Percentiles rank a stretch among this genome's conserved stretches.
Conservation (phyloP, 2,113 vertebrate genomes). For the Sardina pilchardus region DNA sequence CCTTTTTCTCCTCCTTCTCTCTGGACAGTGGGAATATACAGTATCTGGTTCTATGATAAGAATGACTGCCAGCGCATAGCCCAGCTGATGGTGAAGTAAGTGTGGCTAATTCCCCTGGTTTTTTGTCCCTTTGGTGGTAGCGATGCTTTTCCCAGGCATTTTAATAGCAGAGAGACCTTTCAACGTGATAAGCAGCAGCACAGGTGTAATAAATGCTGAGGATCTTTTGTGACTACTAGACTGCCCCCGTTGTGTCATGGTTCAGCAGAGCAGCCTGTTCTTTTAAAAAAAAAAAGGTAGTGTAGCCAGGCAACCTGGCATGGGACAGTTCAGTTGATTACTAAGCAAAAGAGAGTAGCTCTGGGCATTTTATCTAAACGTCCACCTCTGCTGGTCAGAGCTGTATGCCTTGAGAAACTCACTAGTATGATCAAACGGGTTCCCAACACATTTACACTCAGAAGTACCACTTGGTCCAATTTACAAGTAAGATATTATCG, state of each 20-base stretch:
- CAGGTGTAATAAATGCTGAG: not conserved
- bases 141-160: not conserved
- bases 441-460: too few species aligned
- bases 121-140: not conserved
- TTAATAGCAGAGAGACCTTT: not conserved
- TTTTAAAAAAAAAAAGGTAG: not conserved
- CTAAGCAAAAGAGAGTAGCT: not conserved
- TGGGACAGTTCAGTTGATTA: not conserved
- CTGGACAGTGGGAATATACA: constrained; percentile 90
- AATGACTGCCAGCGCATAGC: constrained; percentile 95
- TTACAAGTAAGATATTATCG: not conserved
- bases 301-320: not conserved
- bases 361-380: not conserved
- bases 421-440: not conserved
- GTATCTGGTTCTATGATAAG: constrained; percentile 99
- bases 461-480: too few species aligned
- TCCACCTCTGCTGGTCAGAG: not conserved
- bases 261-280: too few species aligned
- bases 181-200: not conserved
- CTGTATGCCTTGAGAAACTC: not conserved
- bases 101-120: not conserved
- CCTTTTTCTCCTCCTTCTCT: not conserved
- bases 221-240: not conserved
- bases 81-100: constrained; percentile 96
- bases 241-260: not conserved